These are phyloP conservation scores for Sebastes umbrosus DNA, from an alignment of 2,797 vertebrate species.

Conservation along the genomic window DNA sequence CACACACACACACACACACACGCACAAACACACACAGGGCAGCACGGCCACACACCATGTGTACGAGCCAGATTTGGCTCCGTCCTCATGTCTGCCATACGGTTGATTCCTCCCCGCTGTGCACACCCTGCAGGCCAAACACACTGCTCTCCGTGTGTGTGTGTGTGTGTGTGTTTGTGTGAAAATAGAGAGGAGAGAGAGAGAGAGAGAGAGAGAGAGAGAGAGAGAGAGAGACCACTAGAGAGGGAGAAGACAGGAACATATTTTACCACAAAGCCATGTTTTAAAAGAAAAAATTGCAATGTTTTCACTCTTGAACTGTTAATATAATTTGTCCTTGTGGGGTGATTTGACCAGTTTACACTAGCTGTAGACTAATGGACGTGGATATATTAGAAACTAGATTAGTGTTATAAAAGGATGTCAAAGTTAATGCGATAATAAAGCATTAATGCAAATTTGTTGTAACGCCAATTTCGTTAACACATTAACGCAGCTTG, in stretches of 20 bases:
- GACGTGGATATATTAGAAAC: background rate
- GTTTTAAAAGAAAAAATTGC: background rate
- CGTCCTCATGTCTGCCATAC: conserved; percentile 75
- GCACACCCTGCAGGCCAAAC: conserved; percentile 76
- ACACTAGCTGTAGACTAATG: background rate
- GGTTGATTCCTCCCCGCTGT: conserved; percentile 75
- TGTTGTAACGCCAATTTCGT: too few relatives aligned
- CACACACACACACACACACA: conserved; percentile 30
- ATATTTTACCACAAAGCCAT: conserved; percentile 4
- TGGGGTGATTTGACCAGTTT: background rate
- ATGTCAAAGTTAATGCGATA: too few relatives aligned
- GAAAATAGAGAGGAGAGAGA: background rate
- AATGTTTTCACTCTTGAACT: background rate
- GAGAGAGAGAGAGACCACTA: background rate
- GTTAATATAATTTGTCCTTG: background rate
- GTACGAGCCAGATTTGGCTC: conserved; percentile 73
- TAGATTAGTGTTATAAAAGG: background rate
- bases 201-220: background rate
- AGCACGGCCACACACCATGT: conserved; percentile 68
- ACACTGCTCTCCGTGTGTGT: conserved; percentile 40
- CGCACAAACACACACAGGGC: conserved; percentile 7
- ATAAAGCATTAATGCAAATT: too few relatives aligned
- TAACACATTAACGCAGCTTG: too few relatives aligned
- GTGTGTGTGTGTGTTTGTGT: conserved; percentile 38
- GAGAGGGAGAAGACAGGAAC: background rate